Evolutionary conservation across 2,113 vertebrate species (phyloP).

Genomic region (Stegastes partitus): DNA sequence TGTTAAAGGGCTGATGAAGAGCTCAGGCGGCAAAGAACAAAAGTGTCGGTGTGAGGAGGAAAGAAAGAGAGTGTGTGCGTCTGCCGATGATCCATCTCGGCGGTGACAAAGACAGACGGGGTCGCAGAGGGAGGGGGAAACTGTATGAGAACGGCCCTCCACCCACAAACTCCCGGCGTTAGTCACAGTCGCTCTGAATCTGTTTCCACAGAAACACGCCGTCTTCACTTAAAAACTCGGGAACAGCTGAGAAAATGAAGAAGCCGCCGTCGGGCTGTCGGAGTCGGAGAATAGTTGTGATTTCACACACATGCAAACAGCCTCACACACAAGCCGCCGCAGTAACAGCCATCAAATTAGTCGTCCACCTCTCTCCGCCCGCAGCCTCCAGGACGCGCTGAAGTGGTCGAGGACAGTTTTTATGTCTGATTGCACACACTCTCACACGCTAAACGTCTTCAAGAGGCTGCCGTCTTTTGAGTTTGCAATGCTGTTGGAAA

Average conservation of each 20-base stretch:
- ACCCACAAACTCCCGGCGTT: slow-evolving; percentile 63
- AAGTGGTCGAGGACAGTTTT: slow-evolving; percentile 39
- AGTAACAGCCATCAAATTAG: slow-evolving; percentile 54
- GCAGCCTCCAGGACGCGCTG: slow-evolving; percentile 19
- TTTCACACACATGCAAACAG: slow-evolving; percentile 29
- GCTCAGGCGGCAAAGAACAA: slow-evolving; percentile 55
- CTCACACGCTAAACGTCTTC: slow-evolving; percentile 36
- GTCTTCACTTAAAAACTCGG: slow-evolving; percentile 30
- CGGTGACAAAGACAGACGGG: slow-evolving; percentile 66
- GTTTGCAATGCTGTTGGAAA: slow-evolving; percentile 52
- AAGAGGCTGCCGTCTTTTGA: slow-evolving; percentile 27
- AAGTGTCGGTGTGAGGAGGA: slow-evolving; percentile 46
- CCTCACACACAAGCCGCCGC: slow-evolving; percentile 31
- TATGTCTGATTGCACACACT: slow-evolving; percentile 42
- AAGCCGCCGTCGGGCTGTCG: slow-evolving; percentile 50
- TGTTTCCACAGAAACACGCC: slow-evolving; percentile 64
- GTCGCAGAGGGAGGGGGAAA: slow-evolving; percentile 75
- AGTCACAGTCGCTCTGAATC: slow-evolving; percentile 59
- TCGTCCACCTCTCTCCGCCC: slow-evolving; percentile 16
- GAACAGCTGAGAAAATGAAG: slow-evolving; percentile 76
- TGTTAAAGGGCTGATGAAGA: slow-evolving; percentile 56
- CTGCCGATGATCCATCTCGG: slow-evolving; percentile 73
- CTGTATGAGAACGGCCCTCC: slow-evolving; percentile 75
- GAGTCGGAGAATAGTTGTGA: slow-evolving; percentile 14
- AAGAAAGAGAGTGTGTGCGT: slow-evolving; percentile 42